These are phyloP conservation scores for Helicoverpa armigera DNA, from an alignment of 1,140 invertebrate species.

Conservation along the genomic window DNA sequence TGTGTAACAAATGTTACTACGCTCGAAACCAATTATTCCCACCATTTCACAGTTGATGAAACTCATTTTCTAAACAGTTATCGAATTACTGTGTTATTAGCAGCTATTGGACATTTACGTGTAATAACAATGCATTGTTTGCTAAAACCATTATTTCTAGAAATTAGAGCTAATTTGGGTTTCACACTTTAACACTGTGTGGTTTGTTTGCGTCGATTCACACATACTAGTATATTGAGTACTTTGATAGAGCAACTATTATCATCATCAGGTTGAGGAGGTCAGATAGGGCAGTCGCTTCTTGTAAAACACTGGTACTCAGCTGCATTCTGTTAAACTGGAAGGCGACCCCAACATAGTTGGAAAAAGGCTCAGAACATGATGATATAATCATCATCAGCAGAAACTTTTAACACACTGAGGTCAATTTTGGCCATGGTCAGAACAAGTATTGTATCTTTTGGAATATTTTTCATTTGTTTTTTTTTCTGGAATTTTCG, in stretches of 20 bases:
- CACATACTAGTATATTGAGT: neutral
- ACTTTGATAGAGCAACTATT: neutral
- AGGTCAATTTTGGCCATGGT: no score
- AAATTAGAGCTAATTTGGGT: slow-evolving; percentile 14
- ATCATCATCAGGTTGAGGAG: no score
- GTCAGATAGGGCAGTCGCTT: no score
- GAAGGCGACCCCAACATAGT: no score
- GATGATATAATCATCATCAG: neutral
- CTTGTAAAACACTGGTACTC: no score
- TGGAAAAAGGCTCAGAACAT: no score
- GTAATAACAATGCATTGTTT: slow-evolving; percentile 21
- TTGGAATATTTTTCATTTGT: no score
- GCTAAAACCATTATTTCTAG: neutral
- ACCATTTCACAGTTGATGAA: neutral
- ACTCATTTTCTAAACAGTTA: slow-evolving; percentile 3
- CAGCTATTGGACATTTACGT: neutral
- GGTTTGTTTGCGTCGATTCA: slow-evolving; percentile 27
- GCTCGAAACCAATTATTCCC: neutral
- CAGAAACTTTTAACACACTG: no score
- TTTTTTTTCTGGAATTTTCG: no score
- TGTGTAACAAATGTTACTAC: neutral
- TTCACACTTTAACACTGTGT: neutral
- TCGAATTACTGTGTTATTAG: slow-evolving; percentile 5
- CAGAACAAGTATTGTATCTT: no score
- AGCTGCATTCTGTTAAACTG: no score